Percentiles rank a stretch among this genome's conserved stretches.
These are phyloP conservation scores for Lepidothrix coronata DNA, from an alignment of 2,113 vertebrate species.

Conservation along the genomic window DNA sequence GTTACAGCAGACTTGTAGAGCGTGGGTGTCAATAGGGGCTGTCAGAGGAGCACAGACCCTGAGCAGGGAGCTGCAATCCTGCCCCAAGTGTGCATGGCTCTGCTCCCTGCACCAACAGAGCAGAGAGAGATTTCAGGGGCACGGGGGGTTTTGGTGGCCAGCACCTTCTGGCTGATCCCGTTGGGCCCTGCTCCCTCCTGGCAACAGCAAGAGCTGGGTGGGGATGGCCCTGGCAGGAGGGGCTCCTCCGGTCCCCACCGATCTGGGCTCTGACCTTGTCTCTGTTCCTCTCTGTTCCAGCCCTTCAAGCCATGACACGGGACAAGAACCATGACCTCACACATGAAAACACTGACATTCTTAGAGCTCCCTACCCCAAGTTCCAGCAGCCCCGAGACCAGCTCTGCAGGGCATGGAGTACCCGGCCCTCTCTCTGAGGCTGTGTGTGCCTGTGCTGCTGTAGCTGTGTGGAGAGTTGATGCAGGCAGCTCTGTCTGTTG, in stretches of 20 bases:
- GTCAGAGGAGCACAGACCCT: not conserved
- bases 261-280: accelerated
- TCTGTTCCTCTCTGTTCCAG: not conserved
- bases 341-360: no score
- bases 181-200: not conserved
- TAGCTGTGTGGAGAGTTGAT: not conserved
- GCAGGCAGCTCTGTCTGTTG: not conserved
- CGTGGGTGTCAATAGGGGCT: not conserved
- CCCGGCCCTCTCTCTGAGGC: not conserved
- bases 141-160: accelerated
- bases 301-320: not conserved
- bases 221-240: not conserved
- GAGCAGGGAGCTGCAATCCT: not conserved
- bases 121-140: not conserved
- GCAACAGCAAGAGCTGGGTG: not conserved
- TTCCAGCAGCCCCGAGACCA: not conserved
- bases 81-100: accelerated
- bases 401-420: not conserved
- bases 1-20: no score
- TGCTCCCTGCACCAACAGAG: not conserved
- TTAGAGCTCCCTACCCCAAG: not conserved
- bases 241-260: accelerated
- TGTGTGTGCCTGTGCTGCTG: not conserved
- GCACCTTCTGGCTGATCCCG: accelerated
- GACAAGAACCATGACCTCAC: not conserved